Evolutionary conservation across 2,888 invertebrate genomes (phyloP), one percentile per base, ranked within the genome.

Genomic region (Sylvicola fuscatus): DNA sequence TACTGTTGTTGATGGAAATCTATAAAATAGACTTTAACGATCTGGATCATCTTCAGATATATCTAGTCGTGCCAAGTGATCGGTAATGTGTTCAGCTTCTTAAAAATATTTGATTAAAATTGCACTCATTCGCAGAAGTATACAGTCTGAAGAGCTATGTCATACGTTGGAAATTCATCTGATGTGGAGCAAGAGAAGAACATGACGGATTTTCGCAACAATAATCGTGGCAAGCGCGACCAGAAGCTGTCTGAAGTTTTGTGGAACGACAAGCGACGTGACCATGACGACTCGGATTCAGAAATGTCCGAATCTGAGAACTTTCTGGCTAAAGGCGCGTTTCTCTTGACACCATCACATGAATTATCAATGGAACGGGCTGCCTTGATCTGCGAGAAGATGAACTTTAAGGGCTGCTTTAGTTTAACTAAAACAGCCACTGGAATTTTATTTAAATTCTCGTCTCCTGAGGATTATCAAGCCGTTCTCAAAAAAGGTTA

Each of bases 401-500:
- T 84, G 72, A 81, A 77, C 61, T 82, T 84, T 61, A 75, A 79
- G 48, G 82, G 82, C 36, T 79, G 81, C 49, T 84, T 83, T 62
- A 80, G 80, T 45, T 64, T 84, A 46, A 83, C 83, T 42, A 83
- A 82, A 65, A 84, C 84, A 1, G 83, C 84, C 35, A 84, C 83
- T 32, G 84, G 84, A 38, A 83, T 84, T 49, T 68, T 84, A 42
- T 84, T 84, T 64, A 83, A 82, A 60, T 84, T 84, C 61, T 81
- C 81, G 46, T 77, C 76, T 57, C 78, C 81, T 43, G 83, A 83
- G 45, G 84, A 84, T 54, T 84, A 78, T 58, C 80, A 81, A 58
- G 74, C 78, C 53, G 81, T 83, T 43, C 82, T 74, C 64, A 75
- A 81, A 60, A 83, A 83, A 55, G 83, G 82, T 17, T 84, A 84